Evolutionary conservation across 2,113 vertebrate species (phyloP).

Genomic region (Cyanistes caeruleus): DNA sequence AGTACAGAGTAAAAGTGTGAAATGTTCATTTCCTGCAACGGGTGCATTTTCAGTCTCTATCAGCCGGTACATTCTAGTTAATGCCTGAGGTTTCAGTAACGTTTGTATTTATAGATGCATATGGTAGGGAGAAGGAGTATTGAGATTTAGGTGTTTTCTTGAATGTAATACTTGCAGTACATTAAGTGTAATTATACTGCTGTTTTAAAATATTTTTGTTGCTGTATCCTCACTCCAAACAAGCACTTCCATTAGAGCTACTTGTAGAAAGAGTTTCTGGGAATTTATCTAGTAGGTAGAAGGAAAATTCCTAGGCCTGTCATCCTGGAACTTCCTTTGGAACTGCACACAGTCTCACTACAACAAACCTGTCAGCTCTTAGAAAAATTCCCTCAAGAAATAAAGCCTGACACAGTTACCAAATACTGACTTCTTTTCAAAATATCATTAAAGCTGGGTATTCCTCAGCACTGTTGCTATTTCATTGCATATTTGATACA

Average conservation of each 20-base stretch:
- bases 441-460: neutral
- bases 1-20: constrained; percentile 73
- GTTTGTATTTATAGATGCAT: constrained; percentile 27
- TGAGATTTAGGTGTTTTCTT: neutral
- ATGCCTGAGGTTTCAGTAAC: constrained; percentile 65
- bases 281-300: neutral
- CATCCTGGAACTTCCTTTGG: neutral
- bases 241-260: neutral
- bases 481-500: constrained; percentile 66
- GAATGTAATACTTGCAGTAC: neutral
- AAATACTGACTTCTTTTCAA: neutral
- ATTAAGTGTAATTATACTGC: neutral
- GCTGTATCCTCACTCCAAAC: neutral
- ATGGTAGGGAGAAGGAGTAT: neutral
- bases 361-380: neutral
- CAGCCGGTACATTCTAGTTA: constrained; percentile 59
- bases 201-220: constrained; percentile 1
- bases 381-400: neutral
- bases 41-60: constrained; percentile 52
- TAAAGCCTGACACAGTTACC: neutral
- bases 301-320: neutral
- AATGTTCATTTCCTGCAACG: constrained; percentile 77
- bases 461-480: constrained; percentile 4
- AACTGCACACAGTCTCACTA: neutral
- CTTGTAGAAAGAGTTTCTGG: neutral